phyloP scores from a whole-genome alignment of 2,888 invertebrate genomes.

The Synergus umbraculus region DNA sequence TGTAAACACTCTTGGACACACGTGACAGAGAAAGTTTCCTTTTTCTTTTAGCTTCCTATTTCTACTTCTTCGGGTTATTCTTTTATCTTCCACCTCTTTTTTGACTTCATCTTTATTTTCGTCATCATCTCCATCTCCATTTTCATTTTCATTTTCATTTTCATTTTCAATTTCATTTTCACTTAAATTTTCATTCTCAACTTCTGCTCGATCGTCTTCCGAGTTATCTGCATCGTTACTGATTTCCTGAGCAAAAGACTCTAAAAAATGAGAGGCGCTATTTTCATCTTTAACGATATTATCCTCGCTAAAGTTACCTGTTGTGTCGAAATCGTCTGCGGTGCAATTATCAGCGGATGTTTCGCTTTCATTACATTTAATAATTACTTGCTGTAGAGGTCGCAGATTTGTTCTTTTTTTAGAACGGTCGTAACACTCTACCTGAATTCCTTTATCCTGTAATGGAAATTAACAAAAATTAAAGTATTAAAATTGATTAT shows the following conservation, averaged over 20 bases:
- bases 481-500: neutral
- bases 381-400: neutral
- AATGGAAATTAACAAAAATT: neutral
- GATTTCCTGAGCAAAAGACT: slow-evolving; percentile 25
- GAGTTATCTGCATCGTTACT: neutral
- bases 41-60: neutral
- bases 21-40: slow-evolving; percentile 4
- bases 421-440: slow-evolving; percentile 10
- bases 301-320: neutral
- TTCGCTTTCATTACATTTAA: neutral
- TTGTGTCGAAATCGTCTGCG: neutral
- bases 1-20: slow-evolving; percentile 18
- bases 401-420: neutral
- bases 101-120: neutral
- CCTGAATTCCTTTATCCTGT: slow-evolving; percentile 25
- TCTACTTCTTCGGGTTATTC: neutral
- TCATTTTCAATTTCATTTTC: neutral
- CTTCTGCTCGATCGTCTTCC: neutral
- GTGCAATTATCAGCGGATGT: neutral
- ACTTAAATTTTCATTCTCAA: neutral
- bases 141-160: neutral
- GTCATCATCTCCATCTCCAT: neutral
- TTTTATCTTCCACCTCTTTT: neutral
- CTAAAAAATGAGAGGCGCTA: slow-evolving; percentile 7
- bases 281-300: neutral